These are phyloP conservation scores for Ophion ventricosus DNA, from an alignment of 2,888 invertebrate species.

Conservation along the genomic window DNA sequence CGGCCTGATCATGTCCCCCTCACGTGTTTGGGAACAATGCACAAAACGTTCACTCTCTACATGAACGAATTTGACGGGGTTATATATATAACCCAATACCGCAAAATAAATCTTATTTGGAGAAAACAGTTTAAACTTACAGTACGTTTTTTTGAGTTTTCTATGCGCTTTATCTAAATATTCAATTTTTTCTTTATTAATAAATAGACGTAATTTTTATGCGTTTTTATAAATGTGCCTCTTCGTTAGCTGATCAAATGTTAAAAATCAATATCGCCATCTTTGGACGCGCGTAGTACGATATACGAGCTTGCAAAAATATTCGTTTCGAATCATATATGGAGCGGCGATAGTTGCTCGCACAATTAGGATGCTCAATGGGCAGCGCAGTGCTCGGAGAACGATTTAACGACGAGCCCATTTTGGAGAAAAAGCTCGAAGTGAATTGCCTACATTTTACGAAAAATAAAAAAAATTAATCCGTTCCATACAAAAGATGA, in stretches of 20 bases:
- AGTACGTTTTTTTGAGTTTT: too few species aligned
- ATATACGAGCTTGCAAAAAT: background rate
- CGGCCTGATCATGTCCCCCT: too few species aligned
- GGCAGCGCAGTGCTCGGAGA: constrained; percentile 41
- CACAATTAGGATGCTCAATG: background rate
- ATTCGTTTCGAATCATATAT: background rate
- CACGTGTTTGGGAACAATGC: constrained; percentile 40
- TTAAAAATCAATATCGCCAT: too few species aligned
- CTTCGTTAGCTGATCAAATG: too few species aligned
- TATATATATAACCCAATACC: background rate
- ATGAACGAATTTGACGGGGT: too few species aligned
- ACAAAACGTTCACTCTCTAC: constrained; percentile 69
- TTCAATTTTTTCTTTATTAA: too few species aligned
- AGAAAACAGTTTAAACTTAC: background rate
- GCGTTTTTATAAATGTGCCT: too few species aligned
- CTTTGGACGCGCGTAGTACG: background rate
- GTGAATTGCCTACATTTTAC: background rate
- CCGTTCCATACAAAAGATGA: too few species aligned
- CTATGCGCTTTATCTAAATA: too few species aligned
- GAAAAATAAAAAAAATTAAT: too few species aligned
- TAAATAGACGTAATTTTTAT: too few species aligned
- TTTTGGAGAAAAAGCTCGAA: background rate
- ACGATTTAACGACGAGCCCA: constrained; percentile 42
- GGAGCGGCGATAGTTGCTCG: constrained; percentile 3
- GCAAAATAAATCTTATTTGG: constrained; percentile 6